Conservation (phyloP, 2,888 invertebrate species). For the Agriopis leucophaearia region DNA sequence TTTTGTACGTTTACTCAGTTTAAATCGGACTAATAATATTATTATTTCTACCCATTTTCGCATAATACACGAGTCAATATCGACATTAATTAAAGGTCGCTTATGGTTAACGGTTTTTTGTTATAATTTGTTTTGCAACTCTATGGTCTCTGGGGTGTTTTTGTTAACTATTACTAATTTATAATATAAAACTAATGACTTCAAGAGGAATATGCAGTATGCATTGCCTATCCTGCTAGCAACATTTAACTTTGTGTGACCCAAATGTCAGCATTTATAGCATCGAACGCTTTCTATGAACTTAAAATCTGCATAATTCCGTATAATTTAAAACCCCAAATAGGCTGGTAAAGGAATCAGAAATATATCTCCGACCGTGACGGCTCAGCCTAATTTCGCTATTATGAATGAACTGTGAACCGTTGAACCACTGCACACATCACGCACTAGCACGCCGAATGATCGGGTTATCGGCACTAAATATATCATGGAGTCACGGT, state of each 20-base stretch:
- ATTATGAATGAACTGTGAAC: constrained; percentile 25
- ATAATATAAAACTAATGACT: no score
- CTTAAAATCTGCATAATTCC: neutral
- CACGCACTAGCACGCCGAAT: constrained; percentile 61
- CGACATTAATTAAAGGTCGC: no score
- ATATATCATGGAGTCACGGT: constrained; percentile 51
- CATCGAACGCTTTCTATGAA: neutral
- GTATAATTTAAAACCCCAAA: neutral
- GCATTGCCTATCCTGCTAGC: no score
- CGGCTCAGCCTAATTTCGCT: constrained; percentile 15
- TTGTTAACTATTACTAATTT: no score
- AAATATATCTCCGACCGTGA: constrained; percentile 17
- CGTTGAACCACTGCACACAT: constrained; percentile 44
- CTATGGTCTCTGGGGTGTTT: no score
- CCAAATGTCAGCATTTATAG: neutral
- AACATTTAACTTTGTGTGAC: neutral
- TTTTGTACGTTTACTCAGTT: no score
- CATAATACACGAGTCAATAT: no score
- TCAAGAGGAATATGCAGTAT: no score
- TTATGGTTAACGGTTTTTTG: no score
- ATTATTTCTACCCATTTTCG: no score
- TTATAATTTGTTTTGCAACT: no score
- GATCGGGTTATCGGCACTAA: constrained; percentile 68
- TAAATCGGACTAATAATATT: no score
- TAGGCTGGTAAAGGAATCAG: neutral